Conservation (phyloP, 2,888 invertebrate species). For the Matsumyia berberina region DNA sequence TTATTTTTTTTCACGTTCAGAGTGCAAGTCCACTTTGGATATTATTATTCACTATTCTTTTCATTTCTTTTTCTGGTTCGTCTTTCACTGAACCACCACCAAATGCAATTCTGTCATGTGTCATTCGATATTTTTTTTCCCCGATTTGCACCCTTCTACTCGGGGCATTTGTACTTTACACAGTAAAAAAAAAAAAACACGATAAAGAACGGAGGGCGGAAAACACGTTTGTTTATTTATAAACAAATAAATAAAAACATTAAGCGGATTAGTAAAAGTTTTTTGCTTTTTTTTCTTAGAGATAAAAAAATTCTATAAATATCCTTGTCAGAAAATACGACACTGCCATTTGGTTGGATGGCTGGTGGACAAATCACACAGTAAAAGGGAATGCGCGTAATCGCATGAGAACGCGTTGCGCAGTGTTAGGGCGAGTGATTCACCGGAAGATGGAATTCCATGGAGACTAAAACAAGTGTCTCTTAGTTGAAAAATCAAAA, state of each 20-base stretch:
- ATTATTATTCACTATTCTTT: constrained; percentile 51
- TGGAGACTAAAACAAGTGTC: background rate
- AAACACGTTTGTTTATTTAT: constrained; percentile 56
- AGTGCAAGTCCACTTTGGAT: constrained; percentile 45
- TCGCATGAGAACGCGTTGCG: constrained; percentile 33
- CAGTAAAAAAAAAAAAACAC: background rate
- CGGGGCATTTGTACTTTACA: background rate
- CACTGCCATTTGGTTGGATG: constrained; percentile 58
- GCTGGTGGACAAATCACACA: constrained; percentile 44
- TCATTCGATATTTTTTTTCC: constrained; percentile 60
- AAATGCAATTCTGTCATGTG: constrained; percentile 75
- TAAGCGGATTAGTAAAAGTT: constrained; percentile 40
- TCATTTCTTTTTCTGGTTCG: constrained; percentile 17
- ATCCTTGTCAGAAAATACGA: constrained; percentile 64
- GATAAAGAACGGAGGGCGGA: background rate
- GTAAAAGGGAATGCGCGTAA: constrained; percentile 27
- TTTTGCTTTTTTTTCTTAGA: constrained; percentile 16
- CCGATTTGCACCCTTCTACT: constrained; percentile 22
- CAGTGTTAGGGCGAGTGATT: constrained; percentile 41
- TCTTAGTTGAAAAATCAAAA: too few relatives aligned
- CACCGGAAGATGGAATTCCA: constrained; percentile 24
- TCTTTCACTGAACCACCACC: constrained; percentile 32
- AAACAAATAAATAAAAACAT: constrained; percentile 68
- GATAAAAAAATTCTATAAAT: constrained; percentile 59
- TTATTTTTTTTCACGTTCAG: constrained; percentile 38